phyloP scores from a whole-genome alignment of 2,797 vertebrate species.

The Columba guinea region DNA sequence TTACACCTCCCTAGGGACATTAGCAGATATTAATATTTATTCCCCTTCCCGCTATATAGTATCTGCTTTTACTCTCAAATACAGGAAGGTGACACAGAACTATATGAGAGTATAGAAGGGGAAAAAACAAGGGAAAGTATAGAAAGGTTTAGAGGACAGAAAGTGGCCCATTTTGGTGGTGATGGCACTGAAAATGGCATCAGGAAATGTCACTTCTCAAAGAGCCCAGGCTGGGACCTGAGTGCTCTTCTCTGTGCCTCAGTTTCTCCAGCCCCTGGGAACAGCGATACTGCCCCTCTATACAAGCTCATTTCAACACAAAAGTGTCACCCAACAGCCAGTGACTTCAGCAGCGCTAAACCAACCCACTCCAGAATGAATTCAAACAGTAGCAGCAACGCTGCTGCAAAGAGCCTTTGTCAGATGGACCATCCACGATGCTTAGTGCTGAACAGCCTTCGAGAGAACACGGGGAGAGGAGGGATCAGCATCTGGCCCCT shows the following conservation, averaged over 20 bases:
- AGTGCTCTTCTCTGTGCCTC: neutral
- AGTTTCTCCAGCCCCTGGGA: neutral
- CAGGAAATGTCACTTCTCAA: neutral
- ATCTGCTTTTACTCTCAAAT: neutral
- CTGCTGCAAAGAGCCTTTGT: neutral
- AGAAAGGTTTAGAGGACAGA: neutral
- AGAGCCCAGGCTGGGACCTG: neutral
- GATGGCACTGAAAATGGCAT: neutral
- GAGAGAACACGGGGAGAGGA: neutral
- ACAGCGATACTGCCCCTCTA: neutral
- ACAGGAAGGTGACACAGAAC: neutral
- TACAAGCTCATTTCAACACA: neutral
- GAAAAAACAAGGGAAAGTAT: neutral
- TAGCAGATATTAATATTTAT: neutral
- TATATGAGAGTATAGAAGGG: neutral
- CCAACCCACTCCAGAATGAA: neutral
- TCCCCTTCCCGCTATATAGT: neutral
- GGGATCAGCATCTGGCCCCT: neutral
- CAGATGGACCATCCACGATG: accelerated
- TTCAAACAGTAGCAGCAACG: neutral
- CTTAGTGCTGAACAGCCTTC: accelerated
- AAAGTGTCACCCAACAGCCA: neutral
- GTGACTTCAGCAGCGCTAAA: neutral
- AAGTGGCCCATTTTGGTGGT: neutral
- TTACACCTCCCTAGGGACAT: neutral